Base-by-base conservation (phyloP, 92 coral and sea anemone genomes). In the Pocillopora grandis region DNA sequence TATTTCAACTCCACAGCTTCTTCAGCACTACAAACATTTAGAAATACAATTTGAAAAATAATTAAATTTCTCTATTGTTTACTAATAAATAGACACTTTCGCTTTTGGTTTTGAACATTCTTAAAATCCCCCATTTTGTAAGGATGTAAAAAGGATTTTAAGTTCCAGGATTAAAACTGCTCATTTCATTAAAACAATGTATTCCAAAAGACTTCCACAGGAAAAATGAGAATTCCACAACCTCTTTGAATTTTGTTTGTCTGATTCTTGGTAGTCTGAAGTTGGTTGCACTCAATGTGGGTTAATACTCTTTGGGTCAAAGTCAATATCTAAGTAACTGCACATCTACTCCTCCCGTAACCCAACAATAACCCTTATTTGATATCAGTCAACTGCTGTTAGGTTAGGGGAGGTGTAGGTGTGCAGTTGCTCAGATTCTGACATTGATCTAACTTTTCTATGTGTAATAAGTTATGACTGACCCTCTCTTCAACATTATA, bases 41-140 rank as follows among this genome's bases (percentile, higher is more conserved):
- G 75, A 70, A 70, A 70, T 70, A 70, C 75, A 70, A 52, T 61
- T 59, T 35, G 80, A 76, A 76, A 60, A 60, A 76, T 60, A 76
- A 76, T 76, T 76, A 61, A 37, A 70, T 76, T 60, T 76, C 80
- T 76, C 66, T 76, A 16, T 76, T 76, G 68, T 76, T 76, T 7
- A 61, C 56, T 16, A 76, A 76, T 76, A 60, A 76, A 76, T 76
- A 76, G 52, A 42, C 80, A 76, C 65, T 70, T 70, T 55, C 33
- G 56, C 23, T 42, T n/a, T 70, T 70, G 12, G 21, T 36, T 70
- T 20, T 68, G 11, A 70, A 36, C 74, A 37, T 70, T 70, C 57
- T 36, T 35, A 69, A 66, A 69, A 37, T 52, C 9, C 74, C 74
- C 37, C 12, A 15, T 70, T 10, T 70, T 36, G 74, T 5, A 8